phyloP scores from a whole-genome alignment of 1,140 invertebrate species.

The Ceratoteleas bidentatus region DNA sequence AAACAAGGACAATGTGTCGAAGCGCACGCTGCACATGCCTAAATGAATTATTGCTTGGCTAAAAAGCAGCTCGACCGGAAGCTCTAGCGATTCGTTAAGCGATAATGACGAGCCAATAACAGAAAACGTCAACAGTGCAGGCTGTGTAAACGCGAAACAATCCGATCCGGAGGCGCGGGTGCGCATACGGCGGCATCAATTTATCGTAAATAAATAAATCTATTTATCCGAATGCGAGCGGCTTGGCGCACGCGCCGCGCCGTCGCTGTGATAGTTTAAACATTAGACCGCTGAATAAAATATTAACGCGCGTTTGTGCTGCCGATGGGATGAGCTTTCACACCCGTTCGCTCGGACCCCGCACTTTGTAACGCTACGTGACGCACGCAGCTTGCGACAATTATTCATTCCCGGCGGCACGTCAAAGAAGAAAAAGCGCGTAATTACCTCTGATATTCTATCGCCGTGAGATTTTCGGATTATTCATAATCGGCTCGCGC shows the following conservation, averaged over 20 bases:
- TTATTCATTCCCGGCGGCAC: conserved; percentile 35
- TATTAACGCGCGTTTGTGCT: conserved; percentile 69
- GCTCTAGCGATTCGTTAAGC: conserved; percentile 75
- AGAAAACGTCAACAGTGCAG: conserved; percentile 74
- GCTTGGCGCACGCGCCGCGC: conserved; percentile 58
- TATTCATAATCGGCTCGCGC: too few relatives aligned
- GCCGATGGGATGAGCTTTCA: conserved; percentile 55
- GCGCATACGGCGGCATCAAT: conserved; percentile 74
- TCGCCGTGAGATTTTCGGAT: too few relatives aligned
- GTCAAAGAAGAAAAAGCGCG: conserved; percentile 30
- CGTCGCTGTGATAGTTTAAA: conserved; percentile 74
- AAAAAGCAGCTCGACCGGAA: conserved; percentile 64
- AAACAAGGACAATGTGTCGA: conserved; percentile 44
- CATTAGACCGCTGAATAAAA: conserved; percentile 76
- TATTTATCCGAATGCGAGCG: conserved; percentile 73
- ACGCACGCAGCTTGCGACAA: conserved; percentile 29
- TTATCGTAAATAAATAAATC: conserved; percentile 80
- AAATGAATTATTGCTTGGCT: conserved; percentile 60
- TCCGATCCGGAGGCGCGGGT: conserved; percentile 71
- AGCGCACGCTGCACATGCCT: conserved; percentile 33
- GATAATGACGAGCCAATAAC: conserved; percentile 79
- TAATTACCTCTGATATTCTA: conserved; percentile 19
- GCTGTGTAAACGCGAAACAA: conserved; percentile 76
- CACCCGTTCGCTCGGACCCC: conserved; percentile 25
- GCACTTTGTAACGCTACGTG: conserved; percentile 40